Evolutionary conservation across 1,140 invertebrate species (phyloP), one percentile per base, ranked within the genome.

Genomic region (Oncopeltus fasciatus): DNA sequence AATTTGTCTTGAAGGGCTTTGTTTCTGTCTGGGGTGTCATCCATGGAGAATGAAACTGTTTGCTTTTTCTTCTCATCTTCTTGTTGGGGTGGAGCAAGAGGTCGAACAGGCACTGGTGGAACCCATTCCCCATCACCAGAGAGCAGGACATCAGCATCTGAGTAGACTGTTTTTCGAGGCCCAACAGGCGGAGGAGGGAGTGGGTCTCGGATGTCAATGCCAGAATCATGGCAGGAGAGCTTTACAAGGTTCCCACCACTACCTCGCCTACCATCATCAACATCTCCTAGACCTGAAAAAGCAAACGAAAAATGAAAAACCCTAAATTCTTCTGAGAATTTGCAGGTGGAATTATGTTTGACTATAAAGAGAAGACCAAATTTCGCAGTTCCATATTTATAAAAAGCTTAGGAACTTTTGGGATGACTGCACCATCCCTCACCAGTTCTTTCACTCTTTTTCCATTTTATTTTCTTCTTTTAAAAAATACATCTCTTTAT

Each of bases 221-320:
- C 88, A n/a, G 87, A 90, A 76, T 90, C 87, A 73, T 89, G 87
- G 77, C 86, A 89, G 66, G 85, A 87, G 64, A 84, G 80, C 74
- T 89, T 89, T 66, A 82, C 79, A 71, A 84, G 79, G 70, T 64
- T 51, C 11, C 66, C 59, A 43, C 63, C 62, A 31, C 66, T 65
- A 18, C 59, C 62, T 53, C 66, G 31, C 38, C 66, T 62, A 14
- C 59, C 60, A 24, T 61, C 60, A 56, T 63, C 64, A n/a, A 51
- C 20, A 31, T 61, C 60, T 14, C 21, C 58, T 11, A 38, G 28
- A 21, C 3, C 56, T 57, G 56, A 31, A 16, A 16, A 8, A 20
- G 26, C 11, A 29, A 29, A 56, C 8, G 31, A 57, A 57, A 27
- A 53, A 53, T 14, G 44, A 46, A 46, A 20, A 20, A n/a, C n/a